Percentiles rank a stretch among this genome's conserved stretches.
Evolutionary conservation across 64 coral and sea anemone species (phyloP).

Genomic region (Stichodactyla helianthus): DNA sequence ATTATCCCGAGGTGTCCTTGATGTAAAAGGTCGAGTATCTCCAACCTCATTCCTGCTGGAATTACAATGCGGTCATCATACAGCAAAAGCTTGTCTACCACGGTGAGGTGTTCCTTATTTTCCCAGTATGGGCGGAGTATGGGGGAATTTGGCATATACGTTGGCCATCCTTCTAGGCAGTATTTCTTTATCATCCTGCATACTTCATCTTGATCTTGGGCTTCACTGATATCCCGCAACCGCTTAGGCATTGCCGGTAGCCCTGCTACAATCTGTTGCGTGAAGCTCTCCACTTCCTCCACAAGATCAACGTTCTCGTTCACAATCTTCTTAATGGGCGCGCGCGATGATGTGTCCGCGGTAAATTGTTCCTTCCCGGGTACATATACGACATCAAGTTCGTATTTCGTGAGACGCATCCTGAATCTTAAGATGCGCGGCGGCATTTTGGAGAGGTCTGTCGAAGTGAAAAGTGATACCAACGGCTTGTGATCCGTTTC

Average conservation of each 20-base stretch:
- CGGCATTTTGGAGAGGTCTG: too few species aligned
- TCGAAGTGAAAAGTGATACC: conserved; percentile 27
- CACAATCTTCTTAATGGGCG: too few species aligned
- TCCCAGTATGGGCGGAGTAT: conserved; percentile 29
- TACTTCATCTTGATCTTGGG: conserved; percentile 38
- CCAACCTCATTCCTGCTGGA: conserved; percentile 24
- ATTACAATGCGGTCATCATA: conserved; percentile 54
- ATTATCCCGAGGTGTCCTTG: conserved; percentile 51
- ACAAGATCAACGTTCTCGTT: conserved; percentile 36
- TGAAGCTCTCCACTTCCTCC: conserved; percentile 43
- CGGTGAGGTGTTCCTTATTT: conserved; percentile 19
- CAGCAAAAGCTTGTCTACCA: conserved; percentile 22
- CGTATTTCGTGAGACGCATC: conserved; percentile 19
- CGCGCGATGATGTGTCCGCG: too few species aligned
- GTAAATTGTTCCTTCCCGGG: conserved; percentile 45
- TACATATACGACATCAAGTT: conserved; percentile 27
- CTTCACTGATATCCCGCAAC: conserved; percentile 29
- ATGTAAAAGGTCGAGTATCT: conserved; percentile 32
- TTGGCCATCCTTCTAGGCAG: conserved; percentile 34
- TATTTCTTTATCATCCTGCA: conserved; percentile 36
- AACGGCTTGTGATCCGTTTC: conserved; percentile 48
- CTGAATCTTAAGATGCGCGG: conserved; percentile 33
- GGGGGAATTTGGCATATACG: conserved; percentile 36
- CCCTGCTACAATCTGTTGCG: conserved; percentile 3
- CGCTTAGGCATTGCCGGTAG: conserved; percentile 34